Evolutionary conservation across 2,113 vertebrate species (phyloP).

Genomic region (Rhinopomastus cyanomelas): DNA sequence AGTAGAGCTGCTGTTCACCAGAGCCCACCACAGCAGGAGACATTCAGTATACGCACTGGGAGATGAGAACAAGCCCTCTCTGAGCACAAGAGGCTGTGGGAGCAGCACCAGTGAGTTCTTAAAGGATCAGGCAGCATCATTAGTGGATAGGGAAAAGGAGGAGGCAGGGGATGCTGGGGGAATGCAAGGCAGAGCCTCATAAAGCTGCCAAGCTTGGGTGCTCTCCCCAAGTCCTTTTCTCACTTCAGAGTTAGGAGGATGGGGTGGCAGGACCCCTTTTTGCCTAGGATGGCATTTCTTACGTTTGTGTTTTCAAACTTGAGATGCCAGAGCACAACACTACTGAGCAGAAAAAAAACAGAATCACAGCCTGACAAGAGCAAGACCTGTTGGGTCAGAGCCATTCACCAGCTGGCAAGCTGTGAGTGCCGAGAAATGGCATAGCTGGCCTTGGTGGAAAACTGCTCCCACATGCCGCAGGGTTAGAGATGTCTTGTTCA

Average conservation of each 20-base stretch:
- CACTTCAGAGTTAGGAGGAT: neutral
- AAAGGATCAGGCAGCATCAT: neutral
- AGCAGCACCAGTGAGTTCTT: neutral
- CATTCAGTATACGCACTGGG: neutral
- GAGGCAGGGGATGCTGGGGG: neutral
- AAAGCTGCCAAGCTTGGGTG: accelerated
- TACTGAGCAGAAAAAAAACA: neutral
- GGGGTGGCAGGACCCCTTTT: neutral
- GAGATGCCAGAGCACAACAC: neutral
- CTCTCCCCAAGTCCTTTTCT: neutral
- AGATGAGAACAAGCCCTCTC: neutral
- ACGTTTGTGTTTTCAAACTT: neutral
- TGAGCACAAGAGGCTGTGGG: neutral
- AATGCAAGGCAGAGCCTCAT: neutral
- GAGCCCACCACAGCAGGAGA: neutral
- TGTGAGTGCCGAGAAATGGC: neutral
- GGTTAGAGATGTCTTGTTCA: neutral
- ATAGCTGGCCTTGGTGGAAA: neutral
- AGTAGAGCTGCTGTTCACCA: neutral
- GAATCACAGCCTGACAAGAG: neutral
- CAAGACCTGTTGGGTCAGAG: neutral
- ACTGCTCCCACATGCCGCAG: accelerated
- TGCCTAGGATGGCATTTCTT: neutral
- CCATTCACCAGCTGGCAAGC: neutral
- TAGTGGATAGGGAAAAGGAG: neutral